Evolutionary conservation across 2,888 invertebrate species (phyloP).

Genomic region (Andrena fulva): DNA sequence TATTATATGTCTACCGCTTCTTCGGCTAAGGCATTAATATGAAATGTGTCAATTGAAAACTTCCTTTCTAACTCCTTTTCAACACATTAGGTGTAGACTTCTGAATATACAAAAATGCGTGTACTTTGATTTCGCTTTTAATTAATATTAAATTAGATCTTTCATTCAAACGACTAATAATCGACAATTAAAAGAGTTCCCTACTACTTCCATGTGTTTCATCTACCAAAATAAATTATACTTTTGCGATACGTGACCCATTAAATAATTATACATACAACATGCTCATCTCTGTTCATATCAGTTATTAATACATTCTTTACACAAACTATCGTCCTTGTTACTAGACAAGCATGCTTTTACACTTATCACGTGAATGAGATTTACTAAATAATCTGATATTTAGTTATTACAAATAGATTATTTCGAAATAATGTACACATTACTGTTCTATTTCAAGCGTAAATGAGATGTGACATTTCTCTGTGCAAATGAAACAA

Average conservation of each 20-base stretch:
- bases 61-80: constrained; percentile 13
- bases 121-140: constrained; percentile 23
- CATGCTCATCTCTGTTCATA: background rate
- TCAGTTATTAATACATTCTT: constrained; percentile 5
- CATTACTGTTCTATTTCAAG: background rate
- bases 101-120: constrained; percentile 22
- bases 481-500: constrained; percentile 15
- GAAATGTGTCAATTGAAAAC: constrained; percentile 18
- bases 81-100: constrained; percentile 4
- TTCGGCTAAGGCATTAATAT: background rate
- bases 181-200: constrained; percentile 14
- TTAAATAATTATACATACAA: constrained; percentile 21
- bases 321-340: background rate
- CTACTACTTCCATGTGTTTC: background rate
- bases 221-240: constrained; percentile 35
- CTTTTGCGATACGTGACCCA: constrained; percentile 12
- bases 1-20: background rate
- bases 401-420: background rate
- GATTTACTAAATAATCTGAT: constrained; percentile 7
- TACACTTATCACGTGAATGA: background rate
- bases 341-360: constrained; percentile 1
- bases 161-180: constrained; percentile 16
- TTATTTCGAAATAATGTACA: constrained; percentile 13
- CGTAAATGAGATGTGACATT: background rate
- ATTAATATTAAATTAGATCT: constrained; percentile 8